Percentiles rank a stretch among this genome's conserved stretches.
These are phyloP conservation scores for Thryonomys swinderianus DNA, from an alignment of 2,113 vertebrate genomes.

Conservation along the genomic window DNA sequence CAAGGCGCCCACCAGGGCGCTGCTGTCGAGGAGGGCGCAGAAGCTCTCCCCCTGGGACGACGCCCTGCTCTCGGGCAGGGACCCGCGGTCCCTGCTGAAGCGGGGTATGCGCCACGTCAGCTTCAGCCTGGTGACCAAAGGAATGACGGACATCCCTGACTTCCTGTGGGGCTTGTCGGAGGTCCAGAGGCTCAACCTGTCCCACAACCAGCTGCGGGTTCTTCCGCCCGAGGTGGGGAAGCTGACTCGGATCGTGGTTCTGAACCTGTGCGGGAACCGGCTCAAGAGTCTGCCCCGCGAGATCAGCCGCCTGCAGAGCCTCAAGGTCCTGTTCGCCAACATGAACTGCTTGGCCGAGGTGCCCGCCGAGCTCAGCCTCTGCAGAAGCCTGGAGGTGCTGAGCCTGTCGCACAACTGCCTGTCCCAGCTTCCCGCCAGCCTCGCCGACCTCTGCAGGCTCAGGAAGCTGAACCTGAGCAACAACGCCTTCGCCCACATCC, in stretches of 20 bases:
- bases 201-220: conserved; percentile 90
- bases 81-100: conserved; percentile 85
- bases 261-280: conserved; percentile 94
- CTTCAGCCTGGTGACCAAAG: conserved; percentile 92
- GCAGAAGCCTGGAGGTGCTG: conserved; percentile 92
- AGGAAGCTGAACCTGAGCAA: conserved; percentile 96
- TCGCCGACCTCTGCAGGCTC: conserved; percentile 88
- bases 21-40: conserved; percentile 77
- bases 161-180: conserved; percentile 94
- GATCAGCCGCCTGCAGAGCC: conserved; percentile 91
- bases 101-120: conserved; percentile 89
- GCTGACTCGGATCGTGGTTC: conserved; percentile 92
- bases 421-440: conserved; percentile 89
- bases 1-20: conserved; percentile 70
- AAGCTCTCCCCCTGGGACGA: conserved; percentile 86
- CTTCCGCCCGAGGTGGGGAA: conserved; percentile 90
- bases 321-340: conserved; percentile 93
- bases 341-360: conserved; percentile 93
- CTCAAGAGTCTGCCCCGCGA: conserved; percentile 92
- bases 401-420: conserved; percentile 95
- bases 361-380: conserved; percentile 92
- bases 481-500: conserved; percentile 93
- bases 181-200: conserved; percentile 96
- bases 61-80: conserved; percentile 83
- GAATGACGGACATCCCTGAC: conserved; percentile 89